These are phyloP conservation scores for Lerema accius DNA, from an alignment of 1,140 invertebrate species.

Conservation along the genomic window DNA sequence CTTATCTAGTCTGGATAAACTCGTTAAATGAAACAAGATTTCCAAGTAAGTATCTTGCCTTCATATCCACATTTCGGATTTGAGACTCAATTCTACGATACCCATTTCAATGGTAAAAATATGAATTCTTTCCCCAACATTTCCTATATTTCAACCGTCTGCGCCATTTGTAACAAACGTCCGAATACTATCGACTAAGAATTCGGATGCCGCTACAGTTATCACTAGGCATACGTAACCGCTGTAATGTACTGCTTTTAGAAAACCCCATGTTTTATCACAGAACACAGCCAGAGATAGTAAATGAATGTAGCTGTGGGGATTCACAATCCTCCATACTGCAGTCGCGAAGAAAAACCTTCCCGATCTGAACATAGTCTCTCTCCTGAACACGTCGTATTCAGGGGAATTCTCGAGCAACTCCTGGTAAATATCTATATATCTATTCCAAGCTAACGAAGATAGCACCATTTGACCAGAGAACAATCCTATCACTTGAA, in stretches of 20 bases:
- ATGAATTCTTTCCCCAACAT: not conserved
- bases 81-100: not conserved
- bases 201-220: slow-evolving; percentile 62
- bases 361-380: slow-evolving; percentile 84
- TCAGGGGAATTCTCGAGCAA: slow-evolving; percentile 86
- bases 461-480: slow-evolving; percentile 87
- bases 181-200: slow-evolving; percentile 57
- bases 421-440: slow-evolving; percentile 90
- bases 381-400: slow-evolving; percentile 82
- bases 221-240: slow-evolving; percentile 72
- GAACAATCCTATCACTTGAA: slow-evolving; percentile 86
- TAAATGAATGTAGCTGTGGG: slow-evolving; percentile 90
- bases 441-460: slow-evolving; percentile 91
- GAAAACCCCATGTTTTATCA: slow-evolving; percentile 89
- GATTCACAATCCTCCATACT: slow-evolving; percentile 91
- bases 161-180: slow-evolving; percentile 48
- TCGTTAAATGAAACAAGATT: not conserved
- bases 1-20: not conserved
- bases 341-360: slow-evolving; percentile 89
- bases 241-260: slow-evolving; percentile 85
- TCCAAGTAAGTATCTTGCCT: no score
- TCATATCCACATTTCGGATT: not conserved
- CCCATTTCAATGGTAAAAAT: not conserved
- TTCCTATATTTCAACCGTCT: slow-evolving; percentile 32
- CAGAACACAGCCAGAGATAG: slow-evolving; percentile 90